A percentile compares a stretch with the other conserved stretches of the same genome.
phyloP scores from a whole-genome alignment of 2,113 vertebrate species.

The Serinus canaria region DNA sequence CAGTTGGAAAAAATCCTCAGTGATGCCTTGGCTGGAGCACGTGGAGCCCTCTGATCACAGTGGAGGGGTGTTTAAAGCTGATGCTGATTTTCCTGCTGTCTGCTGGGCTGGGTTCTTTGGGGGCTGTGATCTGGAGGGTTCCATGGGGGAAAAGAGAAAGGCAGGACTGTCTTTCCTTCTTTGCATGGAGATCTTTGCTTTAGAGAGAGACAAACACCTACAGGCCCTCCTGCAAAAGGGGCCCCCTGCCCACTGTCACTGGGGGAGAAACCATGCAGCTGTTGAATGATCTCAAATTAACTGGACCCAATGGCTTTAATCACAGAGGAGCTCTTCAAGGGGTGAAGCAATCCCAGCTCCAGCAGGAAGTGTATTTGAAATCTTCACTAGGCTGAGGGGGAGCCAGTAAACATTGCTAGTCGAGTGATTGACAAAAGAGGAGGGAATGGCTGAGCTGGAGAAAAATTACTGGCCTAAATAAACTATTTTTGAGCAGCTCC shows the following conservation, averaged over 20 bases:
- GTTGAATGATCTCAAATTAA: background rate
- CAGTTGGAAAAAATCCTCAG: background rate
- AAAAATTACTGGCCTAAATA: background rate
- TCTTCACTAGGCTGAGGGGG: background rate
- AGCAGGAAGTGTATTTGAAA: background rate
- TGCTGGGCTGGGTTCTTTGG: background rate
- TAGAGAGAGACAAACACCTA: background rate
- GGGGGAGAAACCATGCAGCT: background rate
- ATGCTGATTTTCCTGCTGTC: background rate
- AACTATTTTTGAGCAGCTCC: background rate
- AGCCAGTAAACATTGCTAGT: background rate
- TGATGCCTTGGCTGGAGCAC: background rate
- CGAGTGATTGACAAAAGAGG: background rate
- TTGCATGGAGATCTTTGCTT: background rate
- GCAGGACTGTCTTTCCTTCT: background rate
- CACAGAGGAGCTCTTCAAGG: background rate
- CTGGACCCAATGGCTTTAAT: background rate
- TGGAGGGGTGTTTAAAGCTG: background rate
- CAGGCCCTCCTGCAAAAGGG: fast-evolving
- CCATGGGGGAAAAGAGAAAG: background rate
- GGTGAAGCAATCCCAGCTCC: background rate
- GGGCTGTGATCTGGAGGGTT: background rate
- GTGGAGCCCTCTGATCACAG: background rate
- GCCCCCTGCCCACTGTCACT: fast-evolving
- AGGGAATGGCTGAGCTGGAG: background rate